phyloP scores from a whole-genome alignment of 37 sponge, comb jelly and placozoan genomes.

The Theonella swinhoei region DNA sequence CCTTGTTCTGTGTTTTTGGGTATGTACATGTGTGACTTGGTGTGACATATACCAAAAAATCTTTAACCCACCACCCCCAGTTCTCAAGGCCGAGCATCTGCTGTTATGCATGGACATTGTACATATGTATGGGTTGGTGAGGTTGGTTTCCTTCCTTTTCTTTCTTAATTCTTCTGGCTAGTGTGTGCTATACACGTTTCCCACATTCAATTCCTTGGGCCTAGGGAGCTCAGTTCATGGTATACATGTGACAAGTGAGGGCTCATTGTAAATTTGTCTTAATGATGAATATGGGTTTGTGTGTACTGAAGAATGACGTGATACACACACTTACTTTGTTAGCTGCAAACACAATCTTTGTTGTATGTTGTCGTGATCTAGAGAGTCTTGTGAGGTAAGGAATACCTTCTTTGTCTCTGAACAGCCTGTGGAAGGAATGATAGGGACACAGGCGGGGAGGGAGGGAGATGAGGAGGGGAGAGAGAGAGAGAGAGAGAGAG shows the following conservation, averaged over 20 bases:
- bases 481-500: constrained; percentile 35
- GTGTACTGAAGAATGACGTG: not conserved
- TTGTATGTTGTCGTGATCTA: constrained; percentile 61
- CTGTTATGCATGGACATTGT: not conserved
- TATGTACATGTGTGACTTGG: not conserved
- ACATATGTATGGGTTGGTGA: too few relatives aligned
- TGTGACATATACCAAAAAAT: not conserved
- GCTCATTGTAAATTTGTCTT: too few relatives aligned
- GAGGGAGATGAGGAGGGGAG: constrained; percentile 10
- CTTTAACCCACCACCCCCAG: too few relatives aligned
- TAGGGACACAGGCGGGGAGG: not conserved
- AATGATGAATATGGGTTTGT: not conserved
- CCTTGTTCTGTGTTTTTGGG: not conserved
- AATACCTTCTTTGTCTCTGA: constrained; percentile 55
- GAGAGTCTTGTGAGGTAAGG: constrained; percentile 43
- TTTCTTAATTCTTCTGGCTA: too few relatives aligned
- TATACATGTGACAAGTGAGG: too few relatives aligned
- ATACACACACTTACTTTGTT: constrained; percentile 72
- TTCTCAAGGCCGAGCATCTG: not conserved
- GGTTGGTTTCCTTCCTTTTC: too few relatives aligned
- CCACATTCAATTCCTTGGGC: too few relatives aligned
- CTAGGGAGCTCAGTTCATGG: too few relatives aligned
- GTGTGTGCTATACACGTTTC: too few relatives aligned
- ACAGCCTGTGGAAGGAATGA: constrained; percentile 21
- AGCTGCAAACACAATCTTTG: constrained; percentile 69